Percentiles rank a stretch among this genome's conserved stretches.
Evolutionary conservation across 2,113 vertebrate genomes (phyloP).

Genomic region (Sprattus sprattus): DNA sequence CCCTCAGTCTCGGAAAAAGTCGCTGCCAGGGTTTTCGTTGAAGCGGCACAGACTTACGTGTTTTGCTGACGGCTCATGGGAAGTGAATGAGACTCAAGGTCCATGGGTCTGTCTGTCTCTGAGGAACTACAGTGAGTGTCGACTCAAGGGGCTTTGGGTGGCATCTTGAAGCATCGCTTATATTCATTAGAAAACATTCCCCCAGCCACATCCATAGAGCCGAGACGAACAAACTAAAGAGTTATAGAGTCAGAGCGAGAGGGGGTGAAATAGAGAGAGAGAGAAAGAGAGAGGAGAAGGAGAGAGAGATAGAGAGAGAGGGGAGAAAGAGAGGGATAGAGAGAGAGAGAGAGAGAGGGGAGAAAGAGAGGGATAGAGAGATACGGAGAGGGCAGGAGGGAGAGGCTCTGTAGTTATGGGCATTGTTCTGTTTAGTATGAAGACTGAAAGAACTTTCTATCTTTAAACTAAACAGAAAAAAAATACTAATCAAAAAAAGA

Average conservation of each 20-base stretch:
- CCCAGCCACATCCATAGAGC: neutral
- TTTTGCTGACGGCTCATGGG: neutral
- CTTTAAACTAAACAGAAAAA: constrained; percentile 28
- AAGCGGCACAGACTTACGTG: neutral
- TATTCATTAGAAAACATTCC: neutral
- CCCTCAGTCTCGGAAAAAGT: neutral
- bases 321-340: neutral
- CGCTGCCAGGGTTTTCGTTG: neutral
- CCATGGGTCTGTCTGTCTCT: neutral
- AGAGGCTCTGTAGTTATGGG: neutral
- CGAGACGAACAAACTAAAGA: too few species aligned
- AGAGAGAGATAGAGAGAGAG: neutral
- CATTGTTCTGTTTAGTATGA: too few species aligned
- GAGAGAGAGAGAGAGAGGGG: neutral
- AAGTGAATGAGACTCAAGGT: neutral
- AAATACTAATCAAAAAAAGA: constrained; percentile 31
- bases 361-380: too few species aligned
- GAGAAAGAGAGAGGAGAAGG: neutral
- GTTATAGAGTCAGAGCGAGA: too few species aligned
- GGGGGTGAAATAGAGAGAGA: neutral
- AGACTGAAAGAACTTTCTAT: neutral
- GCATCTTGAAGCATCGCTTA: neutral
- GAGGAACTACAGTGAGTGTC: neutral
- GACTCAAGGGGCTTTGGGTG: neutral
- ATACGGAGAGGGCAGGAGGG: too few species aligned